Base-by-base conservation (phyloP, 2,888 invertebrate species). In the Ametastegia equiseti region DNA sequence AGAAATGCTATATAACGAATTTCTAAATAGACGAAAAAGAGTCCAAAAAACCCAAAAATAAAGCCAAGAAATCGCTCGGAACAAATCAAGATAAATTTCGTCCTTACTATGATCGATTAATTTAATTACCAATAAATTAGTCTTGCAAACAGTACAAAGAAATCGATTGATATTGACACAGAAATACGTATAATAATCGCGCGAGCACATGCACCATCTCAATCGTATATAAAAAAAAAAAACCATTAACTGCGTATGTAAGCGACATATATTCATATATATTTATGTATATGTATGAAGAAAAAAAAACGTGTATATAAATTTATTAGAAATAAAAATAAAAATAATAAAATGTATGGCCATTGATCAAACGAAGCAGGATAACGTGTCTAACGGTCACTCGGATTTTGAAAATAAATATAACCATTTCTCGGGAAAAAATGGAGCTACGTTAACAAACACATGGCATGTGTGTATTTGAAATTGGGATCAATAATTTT, bases 161-260 rank as follows among this genome's bases (percentile, higher is more conserved):
- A 9, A 23, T 54, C 11, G 42, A 3, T 42, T 2, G 9, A 19
- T 23, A 23, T 54, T 54, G 9, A 54, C 54, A 54, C 23, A 54
- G 60, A 30, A 39, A 67, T 67, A 39, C 15, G 19, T 27, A 27
- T 27, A 9, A 60, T 65, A 39, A 65, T 65, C 36, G n/a, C 65
- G 65, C 65, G 65, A 65, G 65, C 65, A 39, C 65, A 67, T 67
- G 65, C 65, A 67, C 23, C 65, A 67, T 67, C 23, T 60, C 60
- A 60, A 60, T 30, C 60, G 60, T 30, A 15, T 30, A 13, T 11
- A 11, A 23, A n/a, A 47, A 54, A 23, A 50, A 19, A 50, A 50
- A 54, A 54, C 54, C 54, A 54, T 54, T 54, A 23, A 54, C 23
- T 54, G 54, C 54, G 54, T 54, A 19, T 54, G 54, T 54, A 54